Conservation (phyloP, 2,113 vertebrate genomes). For the Ginglymostoma cirratum region DNA sequence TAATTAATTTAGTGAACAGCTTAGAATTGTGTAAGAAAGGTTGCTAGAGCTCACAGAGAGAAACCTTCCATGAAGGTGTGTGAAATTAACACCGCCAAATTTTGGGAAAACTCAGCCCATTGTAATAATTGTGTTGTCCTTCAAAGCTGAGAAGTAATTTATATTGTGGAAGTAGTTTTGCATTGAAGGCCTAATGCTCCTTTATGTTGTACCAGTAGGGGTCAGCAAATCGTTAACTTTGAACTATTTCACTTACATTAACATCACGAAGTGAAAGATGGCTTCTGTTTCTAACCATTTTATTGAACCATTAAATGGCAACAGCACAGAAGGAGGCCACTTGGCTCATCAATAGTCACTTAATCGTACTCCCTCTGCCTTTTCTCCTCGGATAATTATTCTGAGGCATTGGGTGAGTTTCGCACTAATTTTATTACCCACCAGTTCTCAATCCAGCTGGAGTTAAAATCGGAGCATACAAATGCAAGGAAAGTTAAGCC, state of each 20-base stretch:
- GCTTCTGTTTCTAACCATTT: background rate
- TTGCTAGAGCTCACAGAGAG: too few relatives aligned
- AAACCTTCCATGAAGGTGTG: too few relatives aligned
- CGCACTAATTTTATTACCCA: background rate
- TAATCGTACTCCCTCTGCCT: background rate
- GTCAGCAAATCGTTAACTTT: constrained; percentile 22
- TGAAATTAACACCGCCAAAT: too few relatives aligned
- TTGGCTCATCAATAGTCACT: background rate
- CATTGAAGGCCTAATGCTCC: background rate
- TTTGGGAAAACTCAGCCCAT: too few relatives aligned
- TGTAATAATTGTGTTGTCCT: too few relatives aligned
- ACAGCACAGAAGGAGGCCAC: background rate
- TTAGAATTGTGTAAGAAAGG: too few relatives aligned
- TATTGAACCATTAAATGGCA: background rate
- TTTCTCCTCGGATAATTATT: background rate
- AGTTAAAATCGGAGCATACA: background rate
- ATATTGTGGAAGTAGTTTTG: background rate
- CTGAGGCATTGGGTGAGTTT: background rate
- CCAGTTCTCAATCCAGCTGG: background rate
- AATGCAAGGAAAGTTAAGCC: background rate
- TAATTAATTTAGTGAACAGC: too few relatives aligned
- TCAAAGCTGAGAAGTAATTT: background rate
- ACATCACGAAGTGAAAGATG: background rate
- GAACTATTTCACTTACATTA: background rate
- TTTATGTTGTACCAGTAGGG: background rate